Base-by-base conservation (phyloP, 2,797 vertebrate species). In the Varecia variegata region DNA sequence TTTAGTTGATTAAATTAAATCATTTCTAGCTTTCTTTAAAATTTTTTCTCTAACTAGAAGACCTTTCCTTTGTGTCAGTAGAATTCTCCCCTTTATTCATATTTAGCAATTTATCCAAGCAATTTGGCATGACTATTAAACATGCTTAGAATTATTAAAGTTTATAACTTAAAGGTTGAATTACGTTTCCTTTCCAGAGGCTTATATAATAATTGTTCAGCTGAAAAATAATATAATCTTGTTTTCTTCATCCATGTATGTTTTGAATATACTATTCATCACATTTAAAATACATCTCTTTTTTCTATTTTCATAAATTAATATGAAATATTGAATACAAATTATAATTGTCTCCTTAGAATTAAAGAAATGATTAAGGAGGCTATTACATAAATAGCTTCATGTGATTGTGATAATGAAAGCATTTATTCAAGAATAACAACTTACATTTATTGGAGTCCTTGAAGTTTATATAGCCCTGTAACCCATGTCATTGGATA, bases 131-230 rank as follows among this genome's bases (percentile, higher is more conserved):
- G 95, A 84, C 93, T 97, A 97, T 97, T 91, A 96, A 97, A 85
- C 56, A 95, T 93, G 47, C 82, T 91, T 90, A 76, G 50, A 97
- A 96, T 93, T 98, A 98, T 93, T 95, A 94, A 98, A 98, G 94
- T 96, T 68, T 96, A 7, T 73, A 97, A 95, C 96, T 97, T 95
- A 88, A 97, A 98, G 97, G 88, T 95, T 96, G 76, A 95, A 96
- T 97, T 98, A 97, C 62, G 58, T 96, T 97, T 98, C 96, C 82
- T 96, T 92, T 97, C 97, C 91, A 97, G 68, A 97, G 95, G 80
- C 91, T 97, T 88, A 54, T 40, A 84, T 35, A 71, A 50, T 97
- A 98, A 97, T 96, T 97, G 58, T 70, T 32, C 73, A 96, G 96
- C 90, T 97, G 54, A 96, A 96, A 95, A 97, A 96, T 95, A 97